These are phyloP conservation scores for Romanogobio albipinnatus DNA, from an alignment of 2,113 vertebrate genomes.

Conservation along the genomic window DNA sequence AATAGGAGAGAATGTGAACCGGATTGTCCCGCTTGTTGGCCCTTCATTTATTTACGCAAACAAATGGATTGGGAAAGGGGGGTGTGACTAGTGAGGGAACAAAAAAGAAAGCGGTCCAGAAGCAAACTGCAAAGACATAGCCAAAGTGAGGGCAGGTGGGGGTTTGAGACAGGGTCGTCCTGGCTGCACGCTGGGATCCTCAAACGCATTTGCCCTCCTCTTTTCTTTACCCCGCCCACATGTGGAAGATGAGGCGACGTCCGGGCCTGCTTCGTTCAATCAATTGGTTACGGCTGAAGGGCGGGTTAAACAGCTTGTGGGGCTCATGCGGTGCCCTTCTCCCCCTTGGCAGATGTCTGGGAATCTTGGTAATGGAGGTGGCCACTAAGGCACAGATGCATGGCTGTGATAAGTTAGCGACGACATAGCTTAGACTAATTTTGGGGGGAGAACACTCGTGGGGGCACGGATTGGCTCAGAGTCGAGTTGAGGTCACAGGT, in stretches of 20 bases:
- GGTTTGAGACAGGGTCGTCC: constrained; percentile 32
- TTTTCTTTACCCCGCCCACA: constrained; percentile 46
- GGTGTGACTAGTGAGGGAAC: constrained; percentile 15
- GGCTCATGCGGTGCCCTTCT: constrained; percentile 41
- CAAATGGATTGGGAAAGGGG: constrained; percentile 48
- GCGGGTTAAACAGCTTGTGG: constrained; percentile 62
- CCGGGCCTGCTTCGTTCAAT: constrained; percentile 43
- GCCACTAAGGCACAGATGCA: constrained; percentile 40
- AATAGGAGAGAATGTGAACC: constrained; percentile 53
- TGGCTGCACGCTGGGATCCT: constrained; percentile 48
- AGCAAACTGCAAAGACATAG: constrained; percentile 5
- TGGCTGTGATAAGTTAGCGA: constrained; percentile 11
- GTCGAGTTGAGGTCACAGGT: constrained; percentile 5
- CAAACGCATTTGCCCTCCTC: constrained; percentile 59
- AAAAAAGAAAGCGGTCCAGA: constrained; percentile 46
- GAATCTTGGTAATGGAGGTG: constrained; percentile 49
- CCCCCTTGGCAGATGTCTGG: constrained; percentile 60
- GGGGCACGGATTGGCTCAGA: constrained; percentile 12
- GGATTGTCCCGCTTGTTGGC: constrained; percentile 56
- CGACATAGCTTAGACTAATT: background rate
- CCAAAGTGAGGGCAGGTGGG: constrained; percentile 10
- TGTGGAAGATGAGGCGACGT: constrained; percentile 37
- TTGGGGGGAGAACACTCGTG: background rate
- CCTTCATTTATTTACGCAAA: constrained; percentile 57
- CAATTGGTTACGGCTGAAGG: constrained; percentile 66